Conservation (phyloP, 2,113 vertebrate genomes). For the Axis porcinus region DNA sequence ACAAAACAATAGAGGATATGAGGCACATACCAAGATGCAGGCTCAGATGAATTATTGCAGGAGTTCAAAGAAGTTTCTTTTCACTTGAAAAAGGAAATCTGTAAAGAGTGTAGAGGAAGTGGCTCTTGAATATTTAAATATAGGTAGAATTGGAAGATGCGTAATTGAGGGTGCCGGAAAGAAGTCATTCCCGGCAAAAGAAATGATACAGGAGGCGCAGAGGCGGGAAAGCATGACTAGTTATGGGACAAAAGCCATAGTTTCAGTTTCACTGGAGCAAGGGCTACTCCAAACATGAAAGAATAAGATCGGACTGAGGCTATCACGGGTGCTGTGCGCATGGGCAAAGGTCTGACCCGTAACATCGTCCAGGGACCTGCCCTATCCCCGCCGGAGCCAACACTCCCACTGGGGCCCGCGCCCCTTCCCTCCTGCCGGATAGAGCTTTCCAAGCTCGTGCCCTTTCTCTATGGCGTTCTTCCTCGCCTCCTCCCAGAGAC, state of each 20-base stretch:
- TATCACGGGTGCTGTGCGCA: not conserved
- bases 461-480: conserved; percentile 45
- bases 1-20: not conserved
- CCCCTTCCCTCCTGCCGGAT: not conserved
- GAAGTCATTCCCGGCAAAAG: not conserved
- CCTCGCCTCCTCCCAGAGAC: not conserved
- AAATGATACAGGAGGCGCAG: not conserved
- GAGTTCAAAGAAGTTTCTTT: conserved; percentile 3
- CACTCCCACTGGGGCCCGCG: conserved; percentile 15
- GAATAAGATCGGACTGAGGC: not conserved
- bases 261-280: not conserved
- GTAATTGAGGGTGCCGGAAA: not conserved
- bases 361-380: not conserved
- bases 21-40: not conserved
- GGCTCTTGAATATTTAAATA: not conserved
- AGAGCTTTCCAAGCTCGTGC: not conserved
- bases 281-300: not conserved
- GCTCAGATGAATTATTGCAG: not conserved
- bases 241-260: conserved; percentile 12
- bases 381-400: not conserved
- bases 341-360: not conserved
- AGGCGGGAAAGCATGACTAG: conserved; percentile 49
- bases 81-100: not conserved
- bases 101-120: not conserved
- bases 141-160: not conserved